Base-by-base conservation (phyloP, 2,113 vertebrate species). In the Xenus cinereus region DNA sequence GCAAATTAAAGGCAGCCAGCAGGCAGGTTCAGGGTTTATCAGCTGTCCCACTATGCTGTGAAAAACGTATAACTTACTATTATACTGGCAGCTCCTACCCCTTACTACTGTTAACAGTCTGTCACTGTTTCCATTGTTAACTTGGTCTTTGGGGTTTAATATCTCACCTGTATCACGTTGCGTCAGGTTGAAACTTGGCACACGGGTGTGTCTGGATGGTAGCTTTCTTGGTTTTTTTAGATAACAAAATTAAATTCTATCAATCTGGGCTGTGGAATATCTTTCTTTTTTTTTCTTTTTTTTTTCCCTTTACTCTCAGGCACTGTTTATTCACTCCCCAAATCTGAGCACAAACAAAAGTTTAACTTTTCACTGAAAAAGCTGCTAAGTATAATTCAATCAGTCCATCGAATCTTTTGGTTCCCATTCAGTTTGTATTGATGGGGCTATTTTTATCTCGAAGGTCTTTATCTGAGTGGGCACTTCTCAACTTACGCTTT, bases 91-190 rank as follows among this genome's bases (percentile, higher is more conserved):
- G 76, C 51, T 33, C 14, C 78, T 59, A 24, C 48, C 26, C 30
- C 43, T 63, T 57, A 43, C 22, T 33, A 9, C 43, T 17, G 68
- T 32, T 87, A 68, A 56, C 26, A 37, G 60, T 16, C 57, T 87
- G 87, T 69, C 87, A 68, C 93, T 80, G 62, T 68, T 92, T 78
- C 78, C 63, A 64, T 67, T 81, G 95, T 89, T 78, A 95, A 48
- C 81, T 39, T 53, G 48, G 62, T 84, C 63, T 87, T 91, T 6
- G 3, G 83, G 67, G 71, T 92, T 95, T 96, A 91, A 89, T 93
- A 90, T 81, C 95, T 94, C 79, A 84, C 73, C 66, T 82, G 63
- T 86, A 95, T 95, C 90, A 89, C 84, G 85, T 84, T 68, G 86
- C 41, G 1, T 54, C 64, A 71, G 45, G 46, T 64, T 2, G 32